These are phyloP conservation scores for Protodeltote pygarga DNA, from an alignment of 2,888 invertebrate genomes.

Conservation along the genomic window DNA sequence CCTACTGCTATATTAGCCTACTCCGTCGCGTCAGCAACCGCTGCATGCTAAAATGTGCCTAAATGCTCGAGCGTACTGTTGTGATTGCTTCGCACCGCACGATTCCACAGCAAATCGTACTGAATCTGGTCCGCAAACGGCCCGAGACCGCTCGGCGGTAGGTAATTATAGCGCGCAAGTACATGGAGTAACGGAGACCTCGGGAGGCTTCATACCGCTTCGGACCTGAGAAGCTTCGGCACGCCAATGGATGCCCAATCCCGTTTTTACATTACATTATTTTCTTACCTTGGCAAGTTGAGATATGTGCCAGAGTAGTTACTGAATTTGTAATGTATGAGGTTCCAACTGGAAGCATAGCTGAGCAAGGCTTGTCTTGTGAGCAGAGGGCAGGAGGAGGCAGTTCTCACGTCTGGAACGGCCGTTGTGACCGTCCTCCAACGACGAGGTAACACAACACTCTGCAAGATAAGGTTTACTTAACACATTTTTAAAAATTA, in stretches of 20 bases:
- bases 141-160: too few species aligned
- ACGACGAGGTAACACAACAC: conserved; percentile 92
- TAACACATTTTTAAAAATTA: not conserved
- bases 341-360: conserved; percentile 95
- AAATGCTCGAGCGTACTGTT: not conserved
- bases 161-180: too few species aligned
- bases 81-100: conserved; percentile 1
- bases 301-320: conserved; percentile 95
- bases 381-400: conserved; percentile 84
- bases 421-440: conserved; percentile 92
- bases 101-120: conserved; percentile 9
- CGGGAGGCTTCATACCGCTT: too few species aligned
- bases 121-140: too few species aligned
- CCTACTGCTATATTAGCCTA: conserved; percentile 6
- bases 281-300: conserved; percentile 92
- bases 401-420: conserved; percentile 84
- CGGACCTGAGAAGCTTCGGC: too few species aligned
- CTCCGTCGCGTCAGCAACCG: conserved; percentile 2
- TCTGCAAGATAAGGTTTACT: conserved; percentile 78
- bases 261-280: not conserved
- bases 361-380: conserved; percentile 89
- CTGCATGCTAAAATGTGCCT: not conserved
- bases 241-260: not conserved
- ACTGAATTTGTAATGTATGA: conserved; percentile 96
- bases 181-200: too few species aligned